Base-by-base conservation (phyloP, 2,113 vertebrate species). In the Calidris pygmaea region DNA sequence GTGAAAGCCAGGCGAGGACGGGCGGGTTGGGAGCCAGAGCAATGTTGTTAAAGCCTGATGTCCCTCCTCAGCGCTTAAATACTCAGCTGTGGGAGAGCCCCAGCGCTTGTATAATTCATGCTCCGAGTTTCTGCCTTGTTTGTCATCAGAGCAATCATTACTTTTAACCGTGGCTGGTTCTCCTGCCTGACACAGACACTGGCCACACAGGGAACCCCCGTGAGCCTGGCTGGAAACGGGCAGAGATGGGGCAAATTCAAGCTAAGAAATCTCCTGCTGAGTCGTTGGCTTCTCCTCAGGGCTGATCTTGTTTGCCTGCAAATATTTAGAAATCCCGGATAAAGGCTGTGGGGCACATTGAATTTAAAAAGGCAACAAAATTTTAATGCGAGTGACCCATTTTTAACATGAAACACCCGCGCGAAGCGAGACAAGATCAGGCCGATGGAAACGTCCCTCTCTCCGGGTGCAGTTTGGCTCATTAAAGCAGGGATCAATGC, bases 201-300 rank as follows among this genome's bases (percentile, higher is more conserved):
- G 1, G 39, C 37, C 26, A 21, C 0, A 2, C 16, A 17, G 52
- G 77, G 43, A 66, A 35, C 50, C 4, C 3, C 76, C 4, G 3
- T 2, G 2, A 27, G 17, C 5, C 0, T 41, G 88, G 55, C 48
- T 90, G 81, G 35, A 53, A 55, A 41, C 0, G 1, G 53, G 79
- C 59, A 62, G 39, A 63, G 43, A 41, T 41, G 56, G 45, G 75
- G 43, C 41, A 63, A 58, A 45, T 29, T 17, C 26, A 26, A 41
- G 76, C 18, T 26, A 32, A 30, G 34, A 56, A 63, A 14, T 30
- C 30, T 18, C 62, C 21, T 1, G 0, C 10, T 1, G 7, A 41
- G 50, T 20, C 1, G 0, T 35, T 37, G 5, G 23, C n/a, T 52
- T 34, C 17, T 60, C 30, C 52, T 78, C 32, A 8, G 65, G 59